phyloP scores from a whole-genome alignment of 1,140 invertebrate genomes.

The Tribolium castaneum region DNA sequence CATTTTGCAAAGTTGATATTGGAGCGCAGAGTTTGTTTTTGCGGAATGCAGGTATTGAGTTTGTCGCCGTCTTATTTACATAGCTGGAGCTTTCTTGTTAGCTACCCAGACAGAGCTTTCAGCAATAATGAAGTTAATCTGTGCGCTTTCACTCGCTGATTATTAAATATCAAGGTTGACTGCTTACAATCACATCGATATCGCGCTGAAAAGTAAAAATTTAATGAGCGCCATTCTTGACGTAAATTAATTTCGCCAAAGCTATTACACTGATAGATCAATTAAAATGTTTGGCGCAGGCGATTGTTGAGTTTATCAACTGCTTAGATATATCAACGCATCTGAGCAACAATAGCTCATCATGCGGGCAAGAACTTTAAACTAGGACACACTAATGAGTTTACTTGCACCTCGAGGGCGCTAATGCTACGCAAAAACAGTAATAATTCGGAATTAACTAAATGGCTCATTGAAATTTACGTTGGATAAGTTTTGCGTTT shows the following conservation, averaged over 20 bases:
- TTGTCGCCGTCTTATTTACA: background rate
- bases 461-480: slow-evolving; percentile 14
- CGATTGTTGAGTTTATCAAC: slow-evolving; percentile 13
- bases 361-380: slow-evolving; percentile 19
- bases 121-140: slow-evolving; percentile 1
- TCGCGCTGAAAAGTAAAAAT: background rate
- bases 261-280: background rate
- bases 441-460: slow-evolving; percentile 14
- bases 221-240: background rate
- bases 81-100: background rate
- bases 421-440: slow-evolving; percentile 19
- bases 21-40: background rate
- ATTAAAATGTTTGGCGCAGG: background rate
- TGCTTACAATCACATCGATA: background rate
- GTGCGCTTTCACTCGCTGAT: background rate
- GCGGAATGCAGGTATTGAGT: background rate
- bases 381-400: slow-evolving; percentile 16
- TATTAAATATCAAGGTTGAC: background rate
- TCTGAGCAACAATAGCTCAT: slow-evolving; percentile 28
- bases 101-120: background rate
- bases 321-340: slow-evolving; percentile 24
- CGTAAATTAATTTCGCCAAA: background rate
- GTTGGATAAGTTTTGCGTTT: background rate
- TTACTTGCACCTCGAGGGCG: slow-evolving; percentile 23
- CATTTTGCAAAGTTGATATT: background rate